phyloP scores from a whole-genome alignment of 2,797 vertebrate species.

The Menidia menidia region DNA sequence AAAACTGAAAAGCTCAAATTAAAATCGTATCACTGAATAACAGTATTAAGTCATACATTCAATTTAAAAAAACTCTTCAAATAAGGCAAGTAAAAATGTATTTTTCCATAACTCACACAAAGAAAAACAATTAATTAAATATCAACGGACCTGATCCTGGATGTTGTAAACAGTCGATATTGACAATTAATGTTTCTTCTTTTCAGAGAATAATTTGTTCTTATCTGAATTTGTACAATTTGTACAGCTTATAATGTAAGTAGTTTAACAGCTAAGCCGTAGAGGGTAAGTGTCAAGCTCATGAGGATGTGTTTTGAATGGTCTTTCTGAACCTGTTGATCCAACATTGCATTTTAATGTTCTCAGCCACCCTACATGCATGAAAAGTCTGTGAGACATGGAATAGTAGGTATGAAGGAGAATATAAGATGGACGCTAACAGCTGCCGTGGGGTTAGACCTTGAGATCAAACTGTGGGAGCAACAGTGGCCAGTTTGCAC shows the following conservation, averaged over 20 bases:
- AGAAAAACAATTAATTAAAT: no score
- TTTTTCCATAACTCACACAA: no score
- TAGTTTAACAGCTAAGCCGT: no score
- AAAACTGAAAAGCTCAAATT: background rate
- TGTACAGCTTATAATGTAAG: background rate
- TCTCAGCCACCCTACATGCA: background rate
- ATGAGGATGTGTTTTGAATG: no score
- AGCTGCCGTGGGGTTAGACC: constrained; percentile 6
- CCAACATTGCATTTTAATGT: no score
- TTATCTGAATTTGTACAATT: background rate
- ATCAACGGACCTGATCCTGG: no score
- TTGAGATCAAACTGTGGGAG: constrained; percentile 4
- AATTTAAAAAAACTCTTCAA: background rate
- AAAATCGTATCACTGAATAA: background rate
- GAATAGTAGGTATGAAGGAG: no score
- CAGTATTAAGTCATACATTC: background rate
- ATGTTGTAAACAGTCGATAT: no score
- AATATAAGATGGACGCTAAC: background rate
- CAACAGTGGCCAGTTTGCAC: constrained; percentile 4
- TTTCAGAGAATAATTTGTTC: background rate
- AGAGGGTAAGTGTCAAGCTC: no score
- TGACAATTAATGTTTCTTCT: background rate
- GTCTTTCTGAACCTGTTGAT: no score
- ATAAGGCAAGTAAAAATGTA: background rate
- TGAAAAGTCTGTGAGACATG: background rate